Percentiles rank a stretch among this genome's conserved stretches.
phyloP scores from a whole-genome alignment of 2,797 vertebrate genomes.

The Diceros bicornis region DNA sequence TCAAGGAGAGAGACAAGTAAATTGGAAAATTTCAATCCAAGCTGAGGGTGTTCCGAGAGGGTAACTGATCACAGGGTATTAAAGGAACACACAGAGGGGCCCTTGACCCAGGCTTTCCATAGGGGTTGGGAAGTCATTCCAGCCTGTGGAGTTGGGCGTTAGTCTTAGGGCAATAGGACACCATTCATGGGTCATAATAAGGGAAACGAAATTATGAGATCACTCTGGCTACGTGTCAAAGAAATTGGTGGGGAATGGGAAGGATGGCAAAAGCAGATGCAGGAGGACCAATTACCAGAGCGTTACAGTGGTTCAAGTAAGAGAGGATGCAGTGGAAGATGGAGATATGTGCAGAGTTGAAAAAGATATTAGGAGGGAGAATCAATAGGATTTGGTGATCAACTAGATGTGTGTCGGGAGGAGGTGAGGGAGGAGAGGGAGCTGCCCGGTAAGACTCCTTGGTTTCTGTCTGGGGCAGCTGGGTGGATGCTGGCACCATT shows the following conservation, averaged over 20 bases:
- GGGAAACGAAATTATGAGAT: background rate
- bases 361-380: background rate
- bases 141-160: background rate
- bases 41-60: background rate
- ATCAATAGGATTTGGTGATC: background rate
- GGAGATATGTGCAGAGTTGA: background rate
- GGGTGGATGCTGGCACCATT: background rate
- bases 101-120: background rate
- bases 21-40: background rate
- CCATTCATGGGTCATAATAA: background rate
- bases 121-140: background rate
- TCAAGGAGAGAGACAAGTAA: background rate
- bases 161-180: background rate
- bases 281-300: background rate
- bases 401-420: background rate
- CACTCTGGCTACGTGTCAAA: slow-evolving; percentile 7
- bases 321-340: background rate
- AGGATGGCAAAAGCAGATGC: background rate
- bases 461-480: background rate
- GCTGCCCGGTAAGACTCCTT: background rate
- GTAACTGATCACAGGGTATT: background rate
- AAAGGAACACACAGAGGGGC: background rate
- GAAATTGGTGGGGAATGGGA: background rate
- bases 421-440: background rate
- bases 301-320: background rate